A percentile compares a stretch with the other conserved stretches of the same genome.
Conservation (phyloP, 2,888 invertebrate genomes). For the Hirtodrosophila trivittata region DNA sequence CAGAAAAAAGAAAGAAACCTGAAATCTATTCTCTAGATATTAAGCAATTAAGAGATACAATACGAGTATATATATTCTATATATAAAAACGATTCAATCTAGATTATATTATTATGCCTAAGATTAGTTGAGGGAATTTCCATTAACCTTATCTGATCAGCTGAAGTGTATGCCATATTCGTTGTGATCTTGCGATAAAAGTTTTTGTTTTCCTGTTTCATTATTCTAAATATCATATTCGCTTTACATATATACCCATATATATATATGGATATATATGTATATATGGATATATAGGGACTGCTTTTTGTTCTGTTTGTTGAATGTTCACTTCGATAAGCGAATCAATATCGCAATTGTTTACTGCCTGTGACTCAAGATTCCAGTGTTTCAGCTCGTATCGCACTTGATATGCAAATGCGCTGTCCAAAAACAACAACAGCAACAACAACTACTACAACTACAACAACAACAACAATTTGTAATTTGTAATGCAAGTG, state of each 20-base stretch:
- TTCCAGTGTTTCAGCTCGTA: constrained; percentile 20
- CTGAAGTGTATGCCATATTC: constrained; percentile 9
- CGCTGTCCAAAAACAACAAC: constrained; percentile 59
- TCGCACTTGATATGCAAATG: constrained; percentile 69
- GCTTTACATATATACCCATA: too few relatives aligned
- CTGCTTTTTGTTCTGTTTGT: constrained; percentile 34
- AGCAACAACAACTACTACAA: constrained; percentile 33
- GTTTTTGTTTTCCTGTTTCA: constrained; percentile 13
- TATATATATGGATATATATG: constrained; percentile 1
- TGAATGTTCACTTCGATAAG: too few relatives aligned
- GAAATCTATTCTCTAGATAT: too few relatives aligned
- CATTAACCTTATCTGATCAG: constrained; percentile 5
- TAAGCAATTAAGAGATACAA: too few relatives aligned
- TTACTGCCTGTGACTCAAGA: constrained; percentile 48
- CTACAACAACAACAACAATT: constrained; percentile 59
- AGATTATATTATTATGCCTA: too few relatives aligned
- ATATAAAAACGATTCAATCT: too few relatives aligned
- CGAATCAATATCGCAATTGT: constrained; percentile 53
- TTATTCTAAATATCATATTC: constrained; percentile 45
- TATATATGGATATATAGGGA: neutral
- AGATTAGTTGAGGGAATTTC: too few relatives aligned
- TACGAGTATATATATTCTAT: too few relatives aligned
- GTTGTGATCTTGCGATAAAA: constrained; percentile 4
- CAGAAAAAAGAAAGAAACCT: too few relatives aligned
- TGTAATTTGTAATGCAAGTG: constrained; percentile 70